phyloP scores from a whole-genome alignment of 2,888 invertebrate genomes.

The Zaprionus obscuricornis region DNA sequence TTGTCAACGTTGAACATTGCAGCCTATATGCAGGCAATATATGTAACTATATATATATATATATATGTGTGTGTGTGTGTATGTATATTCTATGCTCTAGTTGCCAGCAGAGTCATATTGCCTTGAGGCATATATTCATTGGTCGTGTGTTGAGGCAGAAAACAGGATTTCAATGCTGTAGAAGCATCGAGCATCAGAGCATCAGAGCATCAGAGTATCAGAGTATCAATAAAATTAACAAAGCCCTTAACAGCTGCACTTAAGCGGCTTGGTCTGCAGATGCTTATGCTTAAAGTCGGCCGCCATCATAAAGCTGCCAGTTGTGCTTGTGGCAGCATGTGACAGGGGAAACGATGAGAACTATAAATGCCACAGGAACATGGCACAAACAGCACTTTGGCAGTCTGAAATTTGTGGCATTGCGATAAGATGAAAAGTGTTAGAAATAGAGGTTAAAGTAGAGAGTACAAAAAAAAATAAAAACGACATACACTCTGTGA shows the following conservation, averaged over 20 bases:
- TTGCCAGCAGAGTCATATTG: too few relatives aligned
- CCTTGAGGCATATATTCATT: too few relatives aligned
- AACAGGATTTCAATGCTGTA: too few relatives aligned
- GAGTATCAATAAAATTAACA: slow-evolving; percentile 64
- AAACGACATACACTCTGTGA: too few relatives aligned
- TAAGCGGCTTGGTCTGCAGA: slow-evolving; percentile 46
- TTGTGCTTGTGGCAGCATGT: slow-evolving; percentile 2
- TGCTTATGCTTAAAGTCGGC: slow-evolving; percentile 51
- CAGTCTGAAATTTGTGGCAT: slow-evolving; percentile 22
- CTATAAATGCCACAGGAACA: slow-evolving; percentile 13
- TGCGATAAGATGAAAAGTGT: not conserved
- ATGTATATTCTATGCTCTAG: too few relatives aligned
- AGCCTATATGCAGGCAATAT: too few relatives aligned
- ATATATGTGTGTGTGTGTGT: too few relatives aligned
- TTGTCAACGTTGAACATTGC: slow-evolving; percentile 44
- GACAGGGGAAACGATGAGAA: slow-evolving; percentile 14
- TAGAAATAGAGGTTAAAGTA: not conserved
- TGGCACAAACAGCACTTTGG: slow-evolving; percentile 18
- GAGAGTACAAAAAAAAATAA: too few relatives aligned
- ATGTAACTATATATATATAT: too few relatives aligned
- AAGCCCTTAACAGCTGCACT: slow-evolving; percentile 60
- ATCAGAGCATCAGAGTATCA: slow-evolving; percentile 35
- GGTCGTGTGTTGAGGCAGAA: not conserved
- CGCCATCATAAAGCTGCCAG: not conserved
- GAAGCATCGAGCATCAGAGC: not conserved